Conservation (phyloP, 2,113 vertebrate species). For the Bos indicus region DNA sequence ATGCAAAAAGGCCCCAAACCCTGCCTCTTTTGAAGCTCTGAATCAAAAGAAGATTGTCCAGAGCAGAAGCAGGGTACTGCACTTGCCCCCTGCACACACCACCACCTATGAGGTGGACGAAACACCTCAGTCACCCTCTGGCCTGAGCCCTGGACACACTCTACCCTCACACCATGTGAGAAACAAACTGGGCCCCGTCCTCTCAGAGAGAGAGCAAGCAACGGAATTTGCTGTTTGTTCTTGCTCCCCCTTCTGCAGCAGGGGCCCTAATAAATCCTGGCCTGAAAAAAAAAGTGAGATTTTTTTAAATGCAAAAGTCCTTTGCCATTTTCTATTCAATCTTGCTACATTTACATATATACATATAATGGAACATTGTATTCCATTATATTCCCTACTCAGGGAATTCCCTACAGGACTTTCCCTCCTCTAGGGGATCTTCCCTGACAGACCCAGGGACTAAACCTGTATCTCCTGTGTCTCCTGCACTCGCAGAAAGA, state of each 20-base stretch:
- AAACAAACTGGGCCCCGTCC: not conserved
- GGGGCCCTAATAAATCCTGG: not conserved
- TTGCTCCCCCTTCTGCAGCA: not conserved
- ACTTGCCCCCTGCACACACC: not conserved
- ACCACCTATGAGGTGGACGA: not conserved
- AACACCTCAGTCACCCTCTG: not conserved
- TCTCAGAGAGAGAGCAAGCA: not conserved
- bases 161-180: not conserved
- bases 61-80: not conserved
- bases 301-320: not conserved
- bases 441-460: not conserved
- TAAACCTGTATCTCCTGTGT: not conserved
- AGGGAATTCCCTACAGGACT: not conserved
- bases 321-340: not conserved
- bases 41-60: not conserved
- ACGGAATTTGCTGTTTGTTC: not conserved
- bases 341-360: not conserved
- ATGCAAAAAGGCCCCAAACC: not conserved
- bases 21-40: not conserved
- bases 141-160: not conserved
- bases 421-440: not conserved
- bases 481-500: not conserved
- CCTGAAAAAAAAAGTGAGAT: not conserved
- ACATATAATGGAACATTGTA: not conserved
- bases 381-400: not conserved